Conservation (phyloP, 2,113 vertebrate species). For the human (Homo sapiens) region DNA sequence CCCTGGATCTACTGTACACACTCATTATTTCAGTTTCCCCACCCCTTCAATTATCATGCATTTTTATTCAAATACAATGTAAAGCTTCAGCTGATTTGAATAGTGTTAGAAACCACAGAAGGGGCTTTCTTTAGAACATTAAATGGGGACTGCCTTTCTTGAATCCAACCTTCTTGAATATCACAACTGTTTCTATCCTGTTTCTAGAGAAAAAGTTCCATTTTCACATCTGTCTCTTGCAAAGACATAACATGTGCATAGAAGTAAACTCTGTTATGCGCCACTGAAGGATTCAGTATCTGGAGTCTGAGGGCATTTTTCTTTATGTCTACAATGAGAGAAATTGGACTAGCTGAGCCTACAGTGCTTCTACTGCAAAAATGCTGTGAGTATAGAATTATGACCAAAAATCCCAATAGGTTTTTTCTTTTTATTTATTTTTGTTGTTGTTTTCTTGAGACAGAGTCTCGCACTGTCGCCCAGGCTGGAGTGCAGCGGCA, state of each 20-base stretch:
- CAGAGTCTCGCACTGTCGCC: too few species aligned
- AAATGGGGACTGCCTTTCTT: not conserved
- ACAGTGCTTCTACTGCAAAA: not conserved
- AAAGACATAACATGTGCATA: not conserved
- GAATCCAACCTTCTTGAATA: not conserved
- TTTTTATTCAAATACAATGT: conserved; percentile 1
- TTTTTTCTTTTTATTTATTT: not conserved
- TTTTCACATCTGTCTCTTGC: not conserved
- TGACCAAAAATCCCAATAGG: not conserved
- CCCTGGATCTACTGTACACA: not conserved
- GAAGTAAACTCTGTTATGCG: not conserved
- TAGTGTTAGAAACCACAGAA: not conserved
- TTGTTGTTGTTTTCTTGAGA: too few species aligned
- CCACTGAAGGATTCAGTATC: not conserved
- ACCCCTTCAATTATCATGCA: not conserved
- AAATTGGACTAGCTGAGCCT: not conserved
- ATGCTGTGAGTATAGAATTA: not conserved
- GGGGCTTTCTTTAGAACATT: not conserved
- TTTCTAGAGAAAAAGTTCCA: not conserved
- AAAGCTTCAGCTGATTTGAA: conserved; percentile 24
- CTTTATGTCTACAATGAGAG: not conserved
- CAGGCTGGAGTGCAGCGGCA: too few species aligned
- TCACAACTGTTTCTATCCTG: not conserved
- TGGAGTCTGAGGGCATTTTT: not conserved
- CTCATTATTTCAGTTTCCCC: conserved; percentile 10